These are phyloP conservation scores for Orientallactaga sibirica DNA, from an alignment of 2,797 vertebrate genomes.

Conservation along the genomic window DNA sequence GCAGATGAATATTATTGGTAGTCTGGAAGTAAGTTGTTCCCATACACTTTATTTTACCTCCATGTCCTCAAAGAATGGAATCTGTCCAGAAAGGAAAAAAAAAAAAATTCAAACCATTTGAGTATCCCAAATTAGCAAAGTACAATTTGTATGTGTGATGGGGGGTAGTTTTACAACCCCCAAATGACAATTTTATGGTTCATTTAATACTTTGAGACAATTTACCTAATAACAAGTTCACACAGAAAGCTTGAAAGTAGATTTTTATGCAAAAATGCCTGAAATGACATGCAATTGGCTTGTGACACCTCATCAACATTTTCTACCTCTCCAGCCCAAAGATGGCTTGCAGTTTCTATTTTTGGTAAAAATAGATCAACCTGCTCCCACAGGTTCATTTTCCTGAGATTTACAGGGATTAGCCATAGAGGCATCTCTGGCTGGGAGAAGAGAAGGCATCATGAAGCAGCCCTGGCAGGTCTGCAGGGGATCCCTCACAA, in stretches of 20 bases:
- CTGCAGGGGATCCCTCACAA: neutral
- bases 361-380: constrained; percentile 28
- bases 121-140: constrained; percentile 77
- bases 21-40: neutral
- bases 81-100: neutral
- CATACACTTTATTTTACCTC: neutral
- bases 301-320: neutral
- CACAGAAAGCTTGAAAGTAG: constrained; percentile 32
- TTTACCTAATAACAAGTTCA: constrained; percentile 77
- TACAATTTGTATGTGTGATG: neutral
- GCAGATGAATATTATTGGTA: neutral
- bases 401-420: neutral
- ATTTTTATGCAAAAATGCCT: constrained; percentile 58
- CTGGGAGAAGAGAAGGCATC: neutral
- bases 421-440: neutral
- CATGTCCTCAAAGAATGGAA: neutral
- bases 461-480: accelerated
- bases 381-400: neutral
- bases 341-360: constrained; percentile 18
- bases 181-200: constrained; percentile 70
- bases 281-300: constrained; percentile 36
- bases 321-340: neutral
- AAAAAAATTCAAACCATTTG: constrained; percentile 80
- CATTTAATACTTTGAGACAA: constrained; percentile 82
- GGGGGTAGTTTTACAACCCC: constrained; percentile 68